phyloP scores from a whole-genome alignment of 2,113 vertebrate genomes.

The Mesocricetus auratus region DNA sequence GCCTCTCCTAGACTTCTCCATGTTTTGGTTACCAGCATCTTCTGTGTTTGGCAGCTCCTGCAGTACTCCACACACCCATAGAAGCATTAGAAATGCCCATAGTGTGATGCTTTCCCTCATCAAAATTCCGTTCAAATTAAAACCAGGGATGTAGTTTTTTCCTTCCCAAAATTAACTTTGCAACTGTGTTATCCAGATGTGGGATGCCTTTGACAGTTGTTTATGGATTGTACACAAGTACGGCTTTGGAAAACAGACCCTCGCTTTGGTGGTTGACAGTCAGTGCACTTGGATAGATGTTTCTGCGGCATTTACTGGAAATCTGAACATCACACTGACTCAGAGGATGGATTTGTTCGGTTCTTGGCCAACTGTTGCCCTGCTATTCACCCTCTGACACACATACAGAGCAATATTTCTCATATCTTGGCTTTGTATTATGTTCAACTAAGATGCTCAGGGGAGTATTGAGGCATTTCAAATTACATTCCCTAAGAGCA shows the following conservation, averaged over 20 bases:
- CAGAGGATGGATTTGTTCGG: conserved; percentile 53
- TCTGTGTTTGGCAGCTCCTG: background rate
- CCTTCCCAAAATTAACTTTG: conserved; percentile 73
- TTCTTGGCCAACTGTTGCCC: background rate
- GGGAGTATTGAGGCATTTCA: conserved; percentile 8
- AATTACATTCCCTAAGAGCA: conserved; percentile 40
- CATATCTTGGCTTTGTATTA: background rate
- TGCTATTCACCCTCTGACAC: background rate
- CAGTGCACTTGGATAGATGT: conserved; percentile 43
- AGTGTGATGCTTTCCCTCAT: conserved; percentile 55
- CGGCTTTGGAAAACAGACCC: conserved; percentile 71
- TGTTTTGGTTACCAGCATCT: background rate
- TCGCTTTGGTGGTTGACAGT: conserved; percentile 52
- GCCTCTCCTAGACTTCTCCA: background rate
- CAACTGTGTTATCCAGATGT: conserved; percentile 77
- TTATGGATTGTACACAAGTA: conserved; percentile 59
- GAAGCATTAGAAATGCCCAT: conserved; percentile 25
- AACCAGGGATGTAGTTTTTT: conserved; percentile 59
- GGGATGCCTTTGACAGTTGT: conserved; percentile 67
- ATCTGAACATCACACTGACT: conserved; percentile 67
- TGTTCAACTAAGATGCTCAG: conserved; percentile 35
- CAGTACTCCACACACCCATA: background rate
- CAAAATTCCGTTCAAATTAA: conserved; percentile 76
- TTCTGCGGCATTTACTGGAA: conserved; percentile 70
- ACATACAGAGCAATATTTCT: background rate